phyloP scores from a whole-genome alignment of 2,888 invertebrate species.

The Cataglyphis rosenhaueri region DNA sequence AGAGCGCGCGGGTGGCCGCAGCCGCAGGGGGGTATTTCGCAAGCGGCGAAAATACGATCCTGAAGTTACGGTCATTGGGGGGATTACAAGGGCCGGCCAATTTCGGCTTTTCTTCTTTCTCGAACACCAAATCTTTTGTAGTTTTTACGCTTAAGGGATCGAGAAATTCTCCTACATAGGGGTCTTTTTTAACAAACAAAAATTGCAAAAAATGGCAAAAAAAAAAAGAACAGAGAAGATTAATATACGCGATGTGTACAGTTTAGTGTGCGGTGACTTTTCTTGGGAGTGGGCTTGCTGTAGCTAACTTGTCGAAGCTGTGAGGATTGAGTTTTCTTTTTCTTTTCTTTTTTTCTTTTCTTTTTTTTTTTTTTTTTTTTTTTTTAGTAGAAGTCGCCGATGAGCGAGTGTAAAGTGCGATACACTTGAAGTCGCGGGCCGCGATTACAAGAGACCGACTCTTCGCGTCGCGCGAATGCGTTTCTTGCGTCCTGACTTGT shows the following conservation, averaged over 20 bases:
- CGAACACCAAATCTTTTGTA: constrained; percentile 82
- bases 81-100: constrained; percentile 59
- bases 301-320: constrained; percentile 58
- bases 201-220: constrained; percentile 40
- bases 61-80: constrained; percentile 66
- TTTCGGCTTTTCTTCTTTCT: constrained; percentile 76
- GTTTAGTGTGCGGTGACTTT: constrained; percentile 62
- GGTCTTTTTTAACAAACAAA: constrained; percentile 48
- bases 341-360: background rate
- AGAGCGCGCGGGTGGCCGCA: constrained; percentile 65
- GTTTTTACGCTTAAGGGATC: constrained; percentile 77
- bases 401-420: constrained; percentile 35
- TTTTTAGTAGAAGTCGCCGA: constrained; percentile 31
- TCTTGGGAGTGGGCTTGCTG: constrained; percentile 63
- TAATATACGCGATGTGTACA: constrained; percentile 62
- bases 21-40: constrained; percentile 64
- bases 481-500: background rate
- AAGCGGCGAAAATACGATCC: constrained; percentile 58
- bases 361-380: background rate
- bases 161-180: constrained; percentile 62
- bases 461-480: constrained; percentile 12
- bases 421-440: background rate
- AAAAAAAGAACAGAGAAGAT: constrained; percentile 33
- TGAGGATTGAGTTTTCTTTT: constrained; percentile 34
- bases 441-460: background rate